Base-by-base conservation (phyloP, 2,113 vertebrate genomes). In the Crocuta crocuta region DNA sequence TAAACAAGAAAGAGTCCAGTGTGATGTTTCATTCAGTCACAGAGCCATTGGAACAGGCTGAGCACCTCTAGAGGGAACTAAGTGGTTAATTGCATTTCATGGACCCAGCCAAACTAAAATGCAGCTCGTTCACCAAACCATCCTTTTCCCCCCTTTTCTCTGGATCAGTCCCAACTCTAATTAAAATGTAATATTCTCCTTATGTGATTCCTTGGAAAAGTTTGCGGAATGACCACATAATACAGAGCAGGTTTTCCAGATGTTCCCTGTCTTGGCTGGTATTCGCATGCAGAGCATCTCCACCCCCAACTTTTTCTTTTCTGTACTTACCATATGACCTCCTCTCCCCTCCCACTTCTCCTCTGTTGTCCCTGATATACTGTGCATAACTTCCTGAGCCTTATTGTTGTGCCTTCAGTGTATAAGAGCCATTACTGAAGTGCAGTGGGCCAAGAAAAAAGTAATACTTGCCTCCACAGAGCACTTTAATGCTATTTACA, bases 181-280 rank as follows among this genome's bases (percentile, higher is more conserved):
- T 98, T 98, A 98, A 98, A 98, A 96, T 89, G 45, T 98, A 98
- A 98, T 97, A 93, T 95, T 50, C 91, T 98, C 78, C 96, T 98
- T 98, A 98, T 98, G 90, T 81, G 92, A 98, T 96, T 96, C 95
- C 48, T 95, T 98, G 92, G 96, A 97, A 96, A 97, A 97, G 83
- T 95, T 96, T 98, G 96, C 93, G 96, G 97, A 97, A 97, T 97
- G 93, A 97, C 97, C 95, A 97, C 97, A 97, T 98, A 98, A 98
- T 98, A 93, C 71, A 91, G 89, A 96, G 79, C 97, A 98, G 96
- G 68, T 94, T 95, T 61, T 55, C 94, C 97, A 98, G 93, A 98
- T 96, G 61, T 89, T 97, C 96, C 17, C 82, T 89, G 65, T 91
- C 91, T 92, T 91, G 95, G 94, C 95, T 95, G 93, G 50, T 94